These are phyloP conservation scores for Aleiodes alternator DNA, from an alignment of 2,888 invertebrate species.

Conservation along the genomic window DNA sequence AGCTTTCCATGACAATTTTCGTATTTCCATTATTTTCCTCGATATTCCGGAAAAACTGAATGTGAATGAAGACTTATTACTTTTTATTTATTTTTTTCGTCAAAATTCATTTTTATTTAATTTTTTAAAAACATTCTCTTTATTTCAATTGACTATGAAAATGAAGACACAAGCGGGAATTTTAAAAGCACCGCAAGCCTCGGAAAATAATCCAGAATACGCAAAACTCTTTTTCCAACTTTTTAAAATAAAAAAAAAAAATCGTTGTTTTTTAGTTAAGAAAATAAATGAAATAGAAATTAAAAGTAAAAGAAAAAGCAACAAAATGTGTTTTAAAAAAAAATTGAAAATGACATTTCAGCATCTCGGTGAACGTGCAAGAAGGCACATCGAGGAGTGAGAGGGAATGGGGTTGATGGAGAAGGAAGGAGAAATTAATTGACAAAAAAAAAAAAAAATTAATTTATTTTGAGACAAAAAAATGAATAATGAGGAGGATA, in stretches of 20 bases:
- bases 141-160: background rate
- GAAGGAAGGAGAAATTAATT: constrained; percentile 54
- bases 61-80: no score
- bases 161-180: background rate
- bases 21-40: background rate
- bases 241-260: constrained; percentile 10
- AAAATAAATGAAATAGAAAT: constrained; percentile 26
- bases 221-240: background rate
- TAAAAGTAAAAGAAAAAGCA: background rate
- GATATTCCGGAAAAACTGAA: no score
- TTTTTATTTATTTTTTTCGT: no score
- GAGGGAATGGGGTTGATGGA: constrained; percentile 58
- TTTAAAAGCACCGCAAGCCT: background rate
- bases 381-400: constrained; percentile 58
- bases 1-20: background rate
- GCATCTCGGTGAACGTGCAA: constrained; percentile 73
- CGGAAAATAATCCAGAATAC: background rate
- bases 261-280: constrained; percentile 38
- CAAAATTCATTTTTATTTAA: background rate
- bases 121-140: background rate
- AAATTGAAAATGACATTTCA: constrained; percentile 71
- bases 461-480: no score
- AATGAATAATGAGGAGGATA: constrained; percentile 47
- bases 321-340: constrained; percentile 51
- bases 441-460: constrained; percentile 48